Evolutionary conservation across 2,888 invertebrate species (phyloP), one percentile per base, ranked within the genome.

Genomic region (Pyralis farinalis): DNA sequence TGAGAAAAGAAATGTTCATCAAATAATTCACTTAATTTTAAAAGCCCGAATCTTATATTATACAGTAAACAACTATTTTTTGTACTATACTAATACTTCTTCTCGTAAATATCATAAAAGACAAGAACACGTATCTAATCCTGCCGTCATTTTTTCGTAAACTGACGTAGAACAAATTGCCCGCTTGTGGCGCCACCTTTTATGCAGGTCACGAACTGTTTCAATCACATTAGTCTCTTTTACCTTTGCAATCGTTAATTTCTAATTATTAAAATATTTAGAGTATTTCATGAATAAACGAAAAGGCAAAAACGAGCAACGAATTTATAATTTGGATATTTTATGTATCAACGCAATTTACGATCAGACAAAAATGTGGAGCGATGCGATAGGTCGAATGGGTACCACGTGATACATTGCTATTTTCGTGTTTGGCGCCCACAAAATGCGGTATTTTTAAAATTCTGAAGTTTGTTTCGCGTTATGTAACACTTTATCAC

Each of bases 391-490:
- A 87, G 89, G 90, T 80, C 63, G 79, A 71, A 59, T 59, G 51
- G 63, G 72, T 76, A 82, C 81, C 89, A 90, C 87, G 90, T 90
- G 90, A 90, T 67, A 54, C 53, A 63, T 70, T 70, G 80, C 83
- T 90, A 90, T 89, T 89, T 88, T 70, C 56, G 81, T 80, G 70
- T 71, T 63, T 67, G 78, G 84, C 84, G 87, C 83, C 77, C 74
- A 82, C 78, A 85, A 89, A 88, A 75, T 82, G 90, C 89, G 88
- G 88, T 89, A 89, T 90, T 89, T 90, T 90, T 90, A 88, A 90
- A 89, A 79, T 71, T 78, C 65, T 52, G 63, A 75, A 76, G 66
- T 67, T 71, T 73, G 66, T 69, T 72, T 72, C 57, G 71, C 65
- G 75, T 88, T 87, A 87, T 82, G 80, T 84, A 87, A 87, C 84